A percentile compares a stretch with the other conserved stretches of the same genome.
Conservation (phyloP, 2,113 vertebrate genomes). For the Neomonachus schauinslandi region DNA sequence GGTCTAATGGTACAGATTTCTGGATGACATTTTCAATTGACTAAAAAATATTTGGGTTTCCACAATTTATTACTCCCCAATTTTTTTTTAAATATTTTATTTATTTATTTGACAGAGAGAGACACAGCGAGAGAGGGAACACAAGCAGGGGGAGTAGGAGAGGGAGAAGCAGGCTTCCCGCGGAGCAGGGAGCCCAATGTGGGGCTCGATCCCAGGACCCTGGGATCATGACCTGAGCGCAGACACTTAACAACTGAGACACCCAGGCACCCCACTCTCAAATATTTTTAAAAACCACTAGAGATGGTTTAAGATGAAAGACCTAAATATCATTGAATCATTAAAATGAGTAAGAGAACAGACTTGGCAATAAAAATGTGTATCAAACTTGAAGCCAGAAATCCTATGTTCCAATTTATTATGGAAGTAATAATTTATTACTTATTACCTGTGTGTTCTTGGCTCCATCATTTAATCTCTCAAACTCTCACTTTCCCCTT, state of each 20-base stretch:
- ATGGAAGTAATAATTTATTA: not conserved
- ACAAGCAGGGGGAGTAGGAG: too few species aligned
- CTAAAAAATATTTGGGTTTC: not conserved
- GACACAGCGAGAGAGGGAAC: too few species aligned
- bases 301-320: not conserved
- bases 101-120: too few species aligned
- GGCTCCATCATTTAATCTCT: not conserved
- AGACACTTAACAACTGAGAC: too few species aligned
- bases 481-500: not conserved
- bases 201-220: too few species aligned
- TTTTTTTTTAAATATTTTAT: not conserved
- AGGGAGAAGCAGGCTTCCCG: too few species aligned
- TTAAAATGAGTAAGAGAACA: not conserved
- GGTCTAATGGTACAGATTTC: not conserved
- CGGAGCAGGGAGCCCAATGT: too few species aligned
- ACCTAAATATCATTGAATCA: not conserved
- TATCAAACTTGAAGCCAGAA: not conserved
- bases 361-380: not conserved
- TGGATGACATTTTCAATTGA: not conserved
- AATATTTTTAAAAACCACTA: not conserved
- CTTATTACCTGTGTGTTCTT: not conserved
- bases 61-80: not conserved
- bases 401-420: too few species aligned
- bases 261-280: not conserved
- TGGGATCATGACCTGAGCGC: too few species aligned